Base-by-base conservation (phyloP, 2,113 vertebrate species). In the Pedionomus torquatus region DNA sequence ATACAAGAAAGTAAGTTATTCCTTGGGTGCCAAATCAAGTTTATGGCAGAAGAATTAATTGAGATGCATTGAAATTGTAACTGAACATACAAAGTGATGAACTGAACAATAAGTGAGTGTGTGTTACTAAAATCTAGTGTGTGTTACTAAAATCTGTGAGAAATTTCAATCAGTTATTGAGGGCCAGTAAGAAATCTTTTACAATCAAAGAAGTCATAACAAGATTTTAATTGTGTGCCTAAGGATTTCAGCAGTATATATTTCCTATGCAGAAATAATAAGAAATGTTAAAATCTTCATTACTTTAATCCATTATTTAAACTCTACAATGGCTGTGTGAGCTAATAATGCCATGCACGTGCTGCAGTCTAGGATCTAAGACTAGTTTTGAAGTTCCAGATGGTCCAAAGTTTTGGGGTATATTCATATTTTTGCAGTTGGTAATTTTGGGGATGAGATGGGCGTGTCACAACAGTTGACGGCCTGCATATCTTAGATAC, bases 1-100 rank as follows among this genome's bases (percentile, higher is more conserved):
- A 98, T 98, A 95, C 98, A 98, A 98, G 98, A 98, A 98, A 98
- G 98, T 98, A 98, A 98, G 98, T 98, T 95, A 84, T 71, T 93
- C 64, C 93, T 96, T 89, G 63, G 81, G 92, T 97, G 93, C 92
- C 95, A 97, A 97, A 86, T 91, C 49, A 16, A 54, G 43, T 76
- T 25, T 87, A 54, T 2, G 4, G 35, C 89, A 86, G 69, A 75
- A 93, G 66, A 89, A 65, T 75, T 64, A 80, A 37, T 81, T 88
- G 82, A 79, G 31, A 61, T 48, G 70, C 89, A 81, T 30, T 75
- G 90, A 81, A 94, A 90, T 89, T 76, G 24, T 87, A 65, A 26
- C 82, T 88, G 84, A 81, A 43, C 8, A 35, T 55, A 78, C 52
- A 43, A 80, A 96, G 52, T 24, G 41, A 55, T 63, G 57, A 92